Conservation (phyloP, 2,113 vertebrate genomes). For the Phycodurus eques region DNA sequence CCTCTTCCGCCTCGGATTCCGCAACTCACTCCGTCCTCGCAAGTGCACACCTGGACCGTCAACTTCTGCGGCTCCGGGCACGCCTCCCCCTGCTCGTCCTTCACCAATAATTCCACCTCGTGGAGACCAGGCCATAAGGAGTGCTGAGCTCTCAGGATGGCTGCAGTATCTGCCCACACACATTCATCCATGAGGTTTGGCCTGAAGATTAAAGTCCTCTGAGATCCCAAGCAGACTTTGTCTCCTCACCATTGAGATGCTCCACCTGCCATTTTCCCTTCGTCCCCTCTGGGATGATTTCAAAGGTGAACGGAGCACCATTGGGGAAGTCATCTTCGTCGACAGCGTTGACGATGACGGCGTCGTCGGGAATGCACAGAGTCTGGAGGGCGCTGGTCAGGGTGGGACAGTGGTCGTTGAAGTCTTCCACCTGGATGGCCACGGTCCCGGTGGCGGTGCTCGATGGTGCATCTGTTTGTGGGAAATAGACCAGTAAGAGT, state of each 20-base stretch:
- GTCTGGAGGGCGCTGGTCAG: constrained; percentile 62
- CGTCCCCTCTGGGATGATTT: constrained; percentile 72
- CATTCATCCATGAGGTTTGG: neutral
- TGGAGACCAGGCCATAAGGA: constrained; percentile 51
- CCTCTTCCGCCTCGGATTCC: accelerated
- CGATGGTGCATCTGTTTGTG: constrained; percentile 53
- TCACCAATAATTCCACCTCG: constrained; percentile 52
- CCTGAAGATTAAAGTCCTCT: neutral
- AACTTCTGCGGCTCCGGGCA: constrained; percentile 66
- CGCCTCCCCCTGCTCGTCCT: constrained; percentile 55
- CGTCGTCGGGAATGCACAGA: constrained; percentile 68
- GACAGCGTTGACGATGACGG: constrained; percentile 73
- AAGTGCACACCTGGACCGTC: constrained; percentile 63
- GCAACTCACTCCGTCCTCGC: constrained; percentile 48
- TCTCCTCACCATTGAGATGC: constrained; percentile 75
- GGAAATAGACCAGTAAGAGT: neutral
- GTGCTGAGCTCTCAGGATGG: constrained; percentile 50
- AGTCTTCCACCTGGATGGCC: constrained; percentile 79
- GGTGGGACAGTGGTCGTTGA: constrained; percentile 87
- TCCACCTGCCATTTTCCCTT: constrained; percentile 78
- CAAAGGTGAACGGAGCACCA: constrained; percentile 80
- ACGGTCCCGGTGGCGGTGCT: constrained; percentile 88
- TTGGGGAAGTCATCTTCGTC: constrained; percentile 80
- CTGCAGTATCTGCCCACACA: constrained; percentile 58
- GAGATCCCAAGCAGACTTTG: neutral